Evolutionary conservation across 2,113 vertebrate species (phyloP).

Genomic region (Gymnobelideus leadbeateri): DNA sequence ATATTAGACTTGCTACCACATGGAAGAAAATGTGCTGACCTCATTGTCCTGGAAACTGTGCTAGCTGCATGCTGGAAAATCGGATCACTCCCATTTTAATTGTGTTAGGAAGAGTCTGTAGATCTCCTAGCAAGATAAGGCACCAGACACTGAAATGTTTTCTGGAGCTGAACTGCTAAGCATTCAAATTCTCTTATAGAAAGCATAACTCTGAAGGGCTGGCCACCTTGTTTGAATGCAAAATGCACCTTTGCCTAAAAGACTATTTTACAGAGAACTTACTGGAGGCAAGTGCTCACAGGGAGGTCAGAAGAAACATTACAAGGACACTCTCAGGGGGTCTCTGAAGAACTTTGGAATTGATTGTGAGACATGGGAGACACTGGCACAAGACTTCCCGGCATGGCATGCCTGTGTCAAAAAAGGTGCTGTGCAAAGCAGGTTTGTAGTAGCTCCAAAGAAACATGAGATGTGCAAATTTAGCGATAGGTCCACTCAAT

Average conservation of each 20-base stretch:
- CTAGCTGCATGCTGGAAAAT: not conserved
- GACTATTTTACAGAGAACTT: not conserved
- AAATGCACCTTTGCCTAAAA: not conserved
- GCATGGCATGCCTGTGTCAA: not conserved
- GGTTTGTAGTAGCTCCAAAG: not conserved
- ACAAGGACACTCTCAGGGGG: not conserved
- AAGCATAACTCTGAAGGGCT: not conserved
- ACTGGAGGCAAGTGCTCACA: not conserved
- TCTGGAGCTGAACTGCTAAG: no score
- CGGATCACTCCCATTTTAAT: not conserved
- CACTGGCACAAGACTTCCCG: not conserved
- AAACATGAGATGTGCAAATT: not conserved
- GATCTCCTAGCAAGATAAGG: not conserved
- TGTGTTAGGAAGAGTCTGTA: not conserved
- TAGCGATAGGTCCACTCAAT: not conserved
- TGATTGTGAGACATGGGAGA: not conserved
- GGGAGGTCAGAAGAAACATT: not conserved
- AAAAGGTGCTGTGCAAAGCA: not conserved
- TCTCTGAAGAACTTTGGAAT: not conserved
- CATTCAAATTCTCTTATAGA: not conserved
- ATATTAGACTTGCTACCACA: no score
- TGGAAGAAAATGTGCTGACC: not conserved
- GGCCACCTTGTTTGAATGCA: not conserved
- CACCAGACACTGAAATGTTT: not conserved
- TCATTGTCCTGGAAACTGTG: not conserved